These are phyloP conservation scores for Hyposoter didymator DNA, from an alignment of 2,888 invertebrate genomes.

Conservation along the genomic window DNA sequence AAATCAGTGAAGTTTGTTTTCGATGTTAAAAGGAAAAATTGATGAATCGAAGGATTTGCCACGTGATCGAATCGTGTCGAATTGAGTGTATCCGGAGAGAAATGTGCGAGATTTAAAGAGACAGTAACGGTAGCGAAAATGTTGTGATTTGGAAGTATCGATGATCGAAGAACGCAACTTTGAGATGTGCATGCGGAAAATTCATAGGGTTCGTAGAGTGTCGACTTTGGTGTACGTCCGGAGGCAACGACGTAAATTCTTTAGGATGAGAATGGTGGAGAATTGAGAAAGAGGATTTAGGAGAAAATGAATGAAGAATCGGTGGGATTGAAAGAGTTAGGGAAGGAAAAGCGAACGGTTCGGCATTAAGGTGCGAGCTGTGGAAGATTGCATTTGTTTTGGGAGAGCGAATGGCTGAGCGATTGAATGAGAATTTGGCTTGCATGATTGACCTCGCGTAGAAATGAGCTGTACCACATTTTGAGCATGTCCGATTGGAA, in stretches of 20 bases:
- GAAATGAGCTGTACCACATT: slow-evolving; percentile 31
- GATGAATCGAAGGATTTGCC: background rate
- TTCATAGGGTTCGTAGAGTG: background rate
- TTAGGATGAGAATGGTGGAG: background rate
- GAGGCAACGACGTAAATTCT: background rate
- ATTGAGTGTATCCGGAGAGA: slow-evolving; percentile 4
- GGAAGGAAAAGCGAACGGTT: background rate
- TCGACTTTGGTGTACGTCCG: background rate
- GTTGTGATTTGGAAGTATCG: slow-evolving; percentile 7
- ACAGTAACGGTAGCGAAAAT: background rate
- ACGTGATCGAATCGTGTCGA: slow-evolving; percentile 14
- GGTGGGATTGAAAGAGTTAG: background rate
- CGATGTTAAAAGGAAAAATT: background rate
- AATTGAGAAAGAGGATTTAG: background rate
- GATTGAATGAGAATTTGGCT: slow-evolving; percentile 10
- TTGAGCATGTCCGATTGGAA: slow-evolving; percentile 53
- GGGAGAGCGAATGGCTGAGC: background rate
- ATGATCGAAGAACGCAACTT: background rate
- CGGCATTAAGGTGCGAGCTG: slow-evolving; percentile 4
- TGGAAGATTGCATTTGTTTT: slow-evolving; percentile 16
- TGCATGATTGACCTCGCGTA: slow-evolving; percentile 23
- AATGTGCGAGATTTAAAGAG: background rate
- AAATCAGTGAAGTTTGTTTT: background rate
- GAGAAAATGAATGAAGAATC: background rate
- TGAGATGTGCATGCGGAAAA: slow-evolving; percentile 2